Evolutionary conservation across 2,113 vertebrate genomes (phyloP), one percentile per base, ranked within the genome.

Genomic region (Nymphicus hollandicus): DNA sequence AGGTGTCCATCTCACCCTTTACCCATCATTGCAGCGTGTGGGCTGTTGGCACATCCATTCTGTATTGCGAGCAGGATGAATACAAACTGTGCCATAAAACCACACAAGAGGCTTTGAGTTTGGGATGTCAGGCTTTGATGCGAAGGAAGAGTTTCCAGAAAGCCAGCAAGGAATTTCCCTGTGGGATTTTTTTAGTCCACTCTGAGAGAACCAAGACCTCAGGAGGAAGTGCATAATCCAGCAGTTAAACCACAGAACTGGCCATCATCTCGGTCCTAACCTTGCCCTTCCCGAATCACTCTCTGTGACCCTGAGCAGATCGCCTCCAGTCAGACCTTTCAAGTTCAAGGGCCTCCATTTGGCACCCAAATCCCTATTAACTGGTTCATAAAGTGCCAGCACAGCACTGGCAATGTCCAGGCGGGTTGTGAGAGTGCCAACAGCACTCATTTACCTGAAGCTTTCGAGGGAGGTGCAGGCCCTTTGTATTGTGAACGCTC

Each of bases 111-210:
- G 56, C 70, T 74, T 41, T 3, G 81, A 64, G 27, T 39, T 74
- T 8, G 12, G 10, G 29, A 20, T 15, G 72, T 63, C 63, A 65
- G 86, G 13, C 83, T 92, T 86, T 92, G 93, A 88, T 84, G 81
- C 63, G 25, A 53, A 88, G 43, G 73, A 69, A 50, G 65, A 69
- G 63, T 37, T 89, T 52, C 86, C 86, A 89, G 78, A 94, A 94
- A 96, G 61, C 73, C 81, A 91, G 80, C 52, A 39, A 71, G 83
- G 93, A 94, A 95, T 94, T 96, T 76, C 93, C 92, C 86, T 58
- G 58, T 19, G 88, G 91, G 80, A 17, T 43, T 74, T 65, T 47
- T 86, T 56, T 7, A 73, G 50, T n/a, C 64, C 52, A 9, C 72
- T 81, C 43, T 43, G 87, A 73, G 66, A 71, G 50, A 68, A 52